Evolutionary conservation across 1,140 invertebrate genomes (phyloP), one percentile per base, ranked within the genome.

Genomic region (Harpegnathos saltator): DNA sequence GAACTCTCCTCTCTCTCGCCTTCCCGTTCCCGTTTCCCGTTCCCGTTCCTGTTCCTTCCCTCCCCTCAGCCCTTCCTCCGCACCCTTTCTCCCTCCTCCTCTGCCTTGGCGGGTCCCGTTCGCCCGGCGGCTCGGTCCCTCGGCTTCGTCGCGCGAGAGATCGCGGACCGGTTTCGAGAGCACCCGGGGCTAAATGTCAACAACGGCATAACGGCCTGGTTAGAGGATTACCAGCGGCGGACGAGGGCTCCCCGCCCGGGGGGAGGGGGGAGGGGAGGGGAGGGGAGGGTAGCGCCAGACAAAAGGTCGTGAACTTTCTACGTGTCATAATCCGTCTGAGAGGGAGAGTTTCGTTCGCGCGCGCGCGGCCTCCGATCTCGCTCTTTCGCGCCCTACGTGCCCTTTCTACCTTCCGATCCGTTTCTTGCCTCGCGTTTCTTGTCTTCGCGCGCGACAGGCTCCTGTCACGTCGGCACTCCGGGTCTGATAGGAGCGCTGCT

Each of bases 231-330:
- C 86, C 88, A 85, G 65, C 87, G 83, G 33, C 65, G 52, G 65
- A 58, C 75, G 52, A 54, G 52, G 52, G 22, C 74, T 59, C 75
- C 65, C 66, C n/a, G n/a, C n/a, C n/a, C n/a, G 59, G 65, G 71
- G 61, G 7, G 33, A 33, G 33, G 7, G 33, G 7, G 33, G 7
- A 7, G 7, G 33, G 7, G 33, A 33, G 7, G 11, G 38, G 9
- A 9, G 11, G 38, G 11, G 81, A 87, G 89, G 91, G 89, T 89
- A 91, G 86, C 86, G 89, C 83, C 90, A 88, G 89, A 91, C 75
- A 90, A 93, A 93, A 93, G 92, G 92, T 93, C 92, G 91, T 90
- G 92, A 92, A 92, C 92, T 93, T 93, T 93, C 85, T 85, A 85
- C 90, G 92, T 90, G 91, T 92, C 89, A 92, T 93, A 93, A 93